Conservation (phyloP, 2,113 vertebrate genomes). For the Calyptomena viridis region DNA sequence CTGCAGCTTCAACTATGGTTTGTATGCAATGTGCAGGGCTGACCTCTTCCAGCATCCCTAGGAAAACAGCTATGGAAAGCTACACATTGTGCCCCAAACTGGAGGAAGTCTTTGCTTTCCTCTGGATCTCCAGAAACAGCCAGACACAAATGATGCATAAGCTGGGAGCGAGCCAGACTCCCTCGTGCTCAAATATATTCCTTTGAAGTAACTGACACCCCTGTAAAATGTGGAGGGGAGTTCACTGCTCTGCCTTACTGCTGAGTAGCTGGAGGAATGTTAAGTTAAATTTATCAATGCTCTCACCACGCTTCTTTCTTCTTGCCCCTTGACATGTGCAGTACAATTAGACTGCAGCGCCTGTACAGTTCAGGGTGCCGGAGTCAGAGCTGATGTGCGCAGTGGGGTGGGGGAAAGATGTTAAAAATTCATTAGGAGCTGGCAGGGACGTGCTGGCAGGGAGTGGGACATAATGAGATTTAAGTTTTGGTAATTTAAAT, state of each 20-base stretch:
- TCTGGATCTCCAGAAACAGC: background rate
- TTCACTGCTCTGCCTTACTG: background rate
- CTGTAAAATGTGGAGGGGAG: slow-evolving; percentile 15
- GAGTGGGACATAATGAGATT: slow-evolving; percentile 36
- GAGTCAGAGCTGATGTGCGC: background rate
- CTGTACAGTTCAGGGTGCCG: background rate
- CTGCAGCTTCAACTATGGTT: background rate
- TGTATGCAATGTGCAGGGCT: background rate
- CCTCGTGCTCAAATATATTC: slow-evolving; percentile 8
- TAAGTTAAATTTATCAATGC: slow-evolving; percentile 21
- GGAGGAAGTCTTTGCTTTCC: slow-evolving; percentile 22
- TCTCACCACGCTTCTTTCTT: slow-evolving; percentile 37
- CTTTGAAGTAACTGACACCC: slow-evolving; percentile 49
- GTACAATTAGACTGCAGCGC: slow-evolving; percentile 14
- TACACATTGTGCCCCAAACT: background rate
- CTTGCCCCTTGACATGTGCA: slow-evolving; percentile 49
- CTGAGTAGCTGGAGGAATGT: slow-evolving; percentile 37
- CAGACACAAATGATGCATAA: slow-evolving; percentile 45
- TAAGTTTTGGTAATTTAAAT: slow-evolving; percentile 29
- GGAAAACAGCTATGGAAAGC: background rate
- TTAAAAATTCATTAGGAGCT: slow-evolving; percentile 59
- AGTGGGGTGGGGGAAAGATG: slow-evolving; percentile 22
- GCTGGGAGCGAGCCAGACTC: background rate
- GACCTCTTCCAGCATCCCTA: background rate
- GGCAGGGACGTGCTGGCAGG: slow-evolving; percentile 27